A percentile compares a stretch with the other conserved stretches of the same genome.
These are phyloP conservation scores for Eupleurogrammus muticus DNA, from an alignment of 2,797 vertebrate species.

Conservation along the genomic window DNA sequence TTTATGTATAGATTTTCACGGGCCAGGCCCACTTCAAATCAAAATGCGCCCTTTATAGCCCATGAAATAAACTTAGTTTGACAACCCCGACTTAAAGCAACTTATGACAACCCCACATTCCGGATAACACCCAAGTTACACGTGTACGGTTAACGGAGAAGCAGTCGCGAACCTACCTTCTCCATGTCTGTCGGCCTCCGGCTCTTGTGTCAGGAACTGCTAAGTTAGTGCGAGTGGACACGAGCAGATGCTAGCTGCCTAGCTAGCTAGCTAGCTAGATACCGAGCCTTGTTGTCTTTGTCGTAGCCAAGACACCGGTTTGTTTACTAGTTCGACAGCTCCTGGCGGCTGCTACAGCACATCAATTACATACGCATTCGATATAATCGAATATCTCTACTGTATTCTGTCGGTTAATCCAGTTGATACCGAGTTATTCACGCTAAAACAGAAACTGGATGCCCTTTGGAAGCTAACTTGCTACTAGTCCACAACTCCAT, in stretches of 20 bases:
- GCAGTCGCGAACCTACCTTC: slow-evolving; percentile 57
- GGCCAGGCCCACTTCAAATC: too few species aligned
- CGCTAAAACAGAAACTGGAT: neutral
- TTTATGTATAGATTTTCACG: too few species aligned
- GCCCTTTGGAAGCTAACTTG: slow-evolving; percentile 41
- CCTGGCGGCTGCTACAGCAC: neutral
- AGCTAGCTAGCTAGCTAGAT: slow-evolving; percentile 52
- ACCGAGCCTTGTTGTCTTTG: slow-evolving; percentile 53
- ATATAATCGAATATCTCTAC: neutral
- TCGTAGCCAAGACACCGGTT: slow-evolving; percentile 37
- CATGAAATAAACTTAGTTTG: too few species aligned
- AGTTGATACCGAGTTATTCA: neutral
- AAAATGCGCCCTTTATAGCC: too few species aligned
- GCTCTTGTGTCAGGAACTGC: neutral
- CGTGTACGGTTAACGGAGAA: neutral
- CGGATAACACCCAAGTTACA: fast-evolving
- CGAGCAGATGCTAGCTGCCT: slow-evolving; percentile 37
- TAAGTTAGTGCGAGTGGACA: neutral
- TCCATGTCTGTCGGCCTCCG: slow-evolving; percentile 63
- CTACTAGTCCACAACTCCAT: slow-evolving; percentile 63
- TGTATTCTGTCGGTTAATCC: neutral
- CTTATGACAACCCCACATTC: too few species aligned
- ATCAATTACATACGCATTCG: neutral
- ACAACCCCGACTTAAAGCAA: too few species aligned
- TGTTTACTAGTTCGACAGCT: slow-evolving; percentile 34